These are phyloP conservation scores for Tipula confusa DNA, from an alignment of 2,888 invertebrate genomes.

Conservation along the genomic window DNA sequence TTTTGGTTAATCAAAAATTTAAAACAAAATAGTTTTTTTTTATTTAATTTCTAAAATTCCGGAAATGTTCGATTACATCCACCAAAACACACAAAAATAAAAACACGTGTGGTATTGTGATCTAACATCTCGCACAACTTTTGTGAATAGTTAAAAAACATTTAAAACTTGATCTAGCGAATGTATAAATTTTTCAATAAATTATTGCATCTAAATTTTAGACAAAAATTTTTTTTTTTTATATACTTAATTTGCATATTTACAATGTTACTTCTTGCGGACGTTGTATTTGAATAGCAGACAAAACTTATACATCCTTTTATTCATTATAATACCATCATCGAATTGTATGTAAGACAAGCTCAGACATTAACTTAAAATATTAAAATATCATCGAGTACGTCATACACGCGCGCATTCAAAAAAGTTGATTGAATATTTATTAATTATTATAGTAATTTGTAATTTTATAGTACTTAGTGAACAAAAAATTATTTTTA, in stretches of 20 bases:
- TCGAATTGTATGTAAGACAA: background rate
- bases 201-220: background rate
- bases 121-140: background rate
- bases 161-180: background rate
- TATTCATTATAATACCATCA: background rate
- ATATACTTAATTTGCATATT: background rate
- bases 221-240: background rate
- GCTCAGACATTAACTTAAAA: background rate
- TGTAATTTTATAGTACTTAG: background rate
- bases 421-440: background rate
- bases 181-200: background rate
- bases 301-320: background rate
- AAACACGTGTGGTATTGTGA: background rate
- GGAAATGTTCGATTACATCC: background rate
- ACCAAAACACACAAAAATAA: background rate
- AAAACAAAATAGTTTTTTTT: background rate
- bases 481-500: background rate
- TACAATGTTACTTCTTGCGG: slow-evolving; percentile 20
- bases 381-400: background rate
- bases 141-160: background rate
- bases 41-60: background rate
- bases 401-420: background rate
- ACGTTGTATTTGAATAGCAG: slow-evolving; percentile 4
- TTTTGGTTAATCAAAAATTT: background rate
- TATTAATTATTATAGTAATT: background rate